Evolutionary conservation across 2,113 vertebrate species (phyloP), one percentile per base, ranked within the genome.

Genomic region (Phrynosoma platyrhinos): DNA sequence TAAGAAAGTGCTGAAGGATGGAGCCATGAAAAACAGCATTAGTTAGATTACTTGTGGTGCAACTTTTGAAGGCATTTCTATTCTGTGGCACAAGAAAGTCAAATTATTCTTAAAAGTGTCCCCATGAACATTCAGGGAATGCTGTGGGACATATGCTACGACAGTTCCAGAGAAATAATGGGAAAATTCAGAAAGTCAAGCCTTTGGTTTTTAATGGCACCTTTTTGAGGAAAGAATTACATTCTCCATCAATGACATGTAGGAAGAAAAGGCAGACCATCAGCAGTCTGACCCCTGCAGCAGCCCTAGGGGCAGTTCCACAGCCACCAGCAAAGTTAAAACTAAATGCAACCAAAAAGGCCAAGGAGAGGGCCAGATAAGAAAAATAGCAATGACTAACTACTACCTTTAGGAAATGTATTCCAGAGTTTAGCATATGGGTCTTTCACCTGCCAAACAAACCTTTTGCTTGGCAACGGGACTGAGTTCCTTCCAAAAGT

Each of bases 251-350:
- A 93, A 62, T 95, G 91, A 94, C 88, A 94, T 53, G 89, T 94
- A 42, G 25, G 89, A 95, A 94, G 74, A 52, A 91, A 94, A 95
- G 94, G 84, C 85, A 93, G 86, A 76, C 92, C 93, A 88, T 92
- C 94, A 94, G 76, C 88, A 2, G 27, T 30, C 84, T 95, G 94
- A 95, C 91, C 95, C 87, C 94, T 92, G 84, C 89, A 91, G 94
- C 94, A 95, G 91, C 95, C 96, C 92, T 88, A 95, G 89, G 94
- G 94, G 92, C 92, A 95, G 89, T 92, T 94, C 89, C 87, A 88
- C 79, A 0, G 81, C 92, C 92, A 94, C 87, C 68, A 96, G 94
- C 89, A 92, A 95, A 96, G 91, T 92, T 85, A 92, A 84, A 88
- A 88, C 82, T 88, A 82, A 92, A 93, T 79, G 82, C 87, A 94